A percentile compares a stretch with the other conserved stretches of the same genome.
Conservation (phyloP, 2,113 vertebrate species). For the Pheucticus melanocephalus region DNA sequence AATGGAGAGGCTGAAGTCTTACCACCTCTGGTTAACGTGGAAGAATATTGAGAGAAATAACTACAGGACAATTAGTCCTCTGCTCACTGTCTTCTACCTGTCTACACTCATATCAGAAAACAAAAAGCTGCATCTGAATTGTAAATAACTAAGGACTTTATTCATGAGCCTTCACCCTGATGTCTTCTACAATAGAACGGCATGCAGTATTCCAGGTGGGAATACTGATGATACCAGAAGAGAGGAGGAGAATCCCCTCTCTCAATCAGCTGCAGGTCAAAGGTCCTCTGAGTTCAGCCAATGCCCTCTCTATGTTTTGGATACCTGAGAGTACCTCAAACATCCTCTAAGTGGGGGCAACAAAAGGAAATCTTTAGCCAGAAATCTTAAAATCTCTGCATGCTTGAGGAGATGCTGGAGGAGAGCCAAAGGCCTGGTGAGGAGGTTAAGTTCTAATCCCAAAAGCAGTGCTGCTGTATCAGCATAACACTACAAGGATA, state of each 20-base stretch:
- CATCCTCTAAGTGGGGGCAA: rapidly evolving
- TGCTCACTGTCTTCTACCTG: not conserved
- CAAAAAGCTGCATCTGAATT: not conserved
- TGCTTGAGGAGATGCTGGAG: not conserved
- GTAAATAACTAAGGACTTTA: not conserved
- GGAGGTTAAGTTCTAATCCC: not conserved
- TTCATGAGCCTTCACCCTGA: not conserved
- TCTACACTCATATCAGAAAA: not conserved
- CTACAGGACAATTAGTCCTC: not conserved
- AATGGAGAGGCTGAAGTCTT: not conserved
- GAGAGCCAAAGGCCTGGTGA: not conserved
- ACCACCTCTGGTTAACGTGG: not conserved
- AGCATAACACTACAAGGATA: not conserved
- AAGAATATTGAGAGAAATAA: not conserved
- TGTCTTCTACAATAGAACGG: not conserved
- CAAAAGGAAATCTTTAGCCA: not conserved
- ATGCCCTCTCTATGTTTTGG: not conserved
- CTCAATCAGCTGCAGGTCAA: not conserved
- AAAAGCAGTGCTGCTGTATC: not conserved
- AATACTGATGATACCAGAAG: not conserved
- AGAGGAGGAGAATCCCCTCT: not conserved
- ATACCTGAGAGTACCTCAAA: not conserved
- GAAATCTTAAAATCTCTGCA: not conserved
- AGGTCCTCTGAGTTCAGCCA: not conserved
- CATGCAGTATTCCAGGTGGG: not conserved